A percentile compares a stretch with the other conserved stretches of the same genome.
Conservation (phyloP, 1,140 invertebrate species). For the Amphibalanus amphitrite region DNA sequence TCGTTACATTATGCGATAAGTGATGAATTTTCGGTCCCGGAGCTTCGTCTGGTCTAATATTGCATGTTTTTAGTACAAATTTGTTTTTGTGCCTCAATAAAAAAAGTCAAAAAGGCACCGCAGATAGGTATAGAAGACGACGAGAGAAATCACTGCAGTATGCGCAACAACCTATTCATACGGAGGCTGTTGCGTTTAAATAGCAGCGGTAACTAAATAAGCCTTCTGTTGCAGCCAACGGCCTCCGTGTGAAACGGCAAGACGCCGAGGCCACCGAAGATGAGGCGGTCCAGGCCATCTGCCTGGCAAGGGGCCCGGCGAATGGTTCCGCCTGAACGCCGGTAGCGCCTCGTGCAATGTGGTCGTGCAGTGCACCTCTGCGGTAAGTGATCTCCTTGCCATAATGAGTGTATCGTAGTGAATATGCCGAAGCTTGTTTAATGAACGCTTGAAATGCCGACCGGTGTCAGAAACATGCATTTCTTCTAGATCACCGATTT, state of each 20-base stretch:
- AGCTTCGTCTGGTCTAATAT: no score
- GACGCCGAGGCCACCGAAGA: no score
- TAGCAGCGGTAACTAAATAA: no score
- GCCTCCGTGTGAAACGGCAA: neutral
- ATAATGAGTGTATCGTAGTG: neutral
- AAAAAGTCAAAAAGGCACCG: no score
- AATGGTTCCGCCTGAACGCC: conserved; percentile 1
- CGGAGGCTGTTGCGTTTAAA: no score
- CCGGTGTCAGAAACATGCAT: neutral
- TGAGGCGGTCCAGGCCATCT: neutral
- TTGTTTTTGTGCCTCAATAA: no score
- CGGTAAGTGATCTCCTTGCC: neutral
- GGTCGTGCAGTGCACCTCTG: neutral
- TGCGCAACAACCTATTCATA: no score
- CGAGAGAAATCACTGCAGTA: no score
- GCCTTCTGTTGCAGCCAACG: neutral
- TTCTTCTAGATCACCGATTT: neutral
- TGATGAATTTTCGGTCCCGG: no score
- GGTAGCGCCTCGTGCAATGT: neutral
- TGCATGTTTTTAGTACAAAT: no score
- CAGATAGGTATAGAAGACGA: no score
- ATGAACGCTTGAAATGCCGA: neutral
- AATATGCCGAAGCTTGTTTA: neutral
- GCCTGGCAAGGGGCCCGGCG: neutral
- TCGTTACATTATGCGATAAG: no score